Percentiles rank a stretch among this genome's conserved stretches.
These are phyloP conservation scores for Dasysyrphus tricinctus DNA, from an alignment of 2,888 invertebrate genomes.

Conservation along the genomic window DNA sequence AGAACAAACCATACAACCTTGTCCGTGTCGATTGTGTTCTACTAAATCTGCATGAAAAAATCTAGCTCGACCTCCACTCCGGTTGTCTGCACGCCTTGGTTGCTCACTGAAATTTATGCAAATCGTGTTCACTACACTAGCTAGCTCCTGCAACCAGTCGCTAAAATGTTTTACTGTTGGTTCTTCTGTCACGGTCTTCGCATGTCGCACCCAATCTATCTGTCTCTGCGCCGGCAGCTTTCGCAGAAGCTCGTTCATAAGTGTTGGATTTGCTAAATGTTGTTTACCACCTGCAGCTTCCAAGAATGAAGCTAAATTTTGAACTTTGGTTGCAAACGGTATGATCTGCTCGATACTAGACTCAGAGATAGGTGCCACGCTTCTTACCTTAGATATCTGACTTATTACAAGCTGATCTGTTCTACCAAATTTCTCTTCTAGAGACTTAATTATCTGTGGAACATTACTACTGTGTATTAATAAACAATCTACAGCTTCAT, in stretches of 20 bases:
- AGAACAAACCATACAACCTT: neutral
- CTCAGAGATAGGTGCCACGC: neutral
- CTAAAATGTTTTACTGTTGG: constrained; percentile 52
- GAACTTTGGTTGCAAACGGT: neutral
- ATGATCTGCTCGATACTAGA: neutral
- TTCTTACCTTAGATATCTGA: constrained; percentile 5
- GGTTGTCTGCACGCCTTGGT: neutral
- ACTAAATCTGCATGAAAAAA: constrained; percentile 26
- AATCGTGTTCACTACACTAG: constrained; percentile 32
- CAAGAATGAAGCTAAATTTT: constrained; percentile 5
- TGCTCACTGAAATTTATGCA: constrained; percentile 28
- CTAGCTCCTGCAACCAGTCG: constrained; percentile 55
- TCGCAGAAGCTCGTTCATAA: neutral
- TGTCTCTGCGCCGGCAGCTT: constrained; percentile 6
- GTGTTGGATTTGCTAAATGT: neutral
- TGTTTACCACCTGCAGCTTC: neutral
- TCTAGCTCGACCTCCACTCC: neutral
- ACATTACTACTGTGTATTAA: constrained; percentile 17
- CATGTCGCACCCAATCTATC: too few species aligned
- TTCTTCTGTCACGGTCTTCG: constrained; percentile 38
- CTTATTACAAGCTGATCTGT: neutral
- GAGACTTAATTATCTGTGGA: neutral
- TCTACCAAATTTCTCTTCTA: constrained; percentile 4
- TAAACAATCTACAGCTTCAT: neutral
- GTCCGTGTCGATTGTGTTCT: neutral